phyloP scores from a whole-genome alignment of 53 echinoderm and acorn worm genomes.

The Patiria pectinifera region DNA sequence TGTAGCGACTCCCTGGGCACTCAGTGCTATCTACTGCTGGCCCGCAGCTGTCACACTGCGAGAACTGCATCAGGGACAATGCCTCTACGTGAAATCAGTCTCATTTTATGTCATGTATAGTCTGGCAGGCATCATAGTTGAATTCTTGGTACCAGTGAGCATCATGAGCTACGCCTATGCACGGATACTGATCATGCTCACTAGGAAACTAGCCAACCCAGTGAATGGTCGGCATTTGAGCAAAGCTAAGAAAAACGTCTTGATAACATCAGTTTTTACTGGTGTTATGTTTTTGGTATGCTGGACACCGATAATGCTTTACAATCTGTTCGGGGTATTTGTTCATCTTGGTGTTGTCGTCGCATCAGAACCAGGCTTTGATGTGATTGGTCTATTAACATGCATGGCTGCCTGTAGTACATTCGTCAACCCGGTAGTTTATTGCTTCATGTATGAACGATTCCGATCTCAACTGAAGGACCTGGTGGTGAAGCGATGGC shows the following conservation, averaged over 20 bases:
- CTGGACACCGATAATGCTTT: neutral
- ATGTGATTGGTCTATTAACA: too few species aligned
- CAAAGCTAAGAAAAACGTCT: conserved; percentile 37
- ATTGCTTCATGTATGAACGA: conserved; percentile 21
- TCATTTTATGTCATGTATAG: too few species aligned
- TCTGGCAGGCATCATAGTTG: too few species aligned
- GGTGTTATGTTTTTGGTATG: conserved; percentile 26
- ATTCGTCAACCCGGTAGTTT: conserved; percentile 24
- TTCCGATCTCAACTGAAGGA: conserved; percentile 29
- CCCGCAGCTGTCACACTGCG: too few species aligned
- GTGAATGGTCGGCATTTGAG: neutral
- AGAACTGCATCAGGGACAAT: too few species aligned
- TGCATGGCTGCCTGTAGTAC: neutral
- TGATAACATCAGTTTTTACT: conserved; percentile 14
- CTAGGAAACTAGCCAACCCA: neutral
- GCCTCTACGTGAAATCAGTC: too few species aligned
- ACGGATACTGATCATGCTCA: neutral
- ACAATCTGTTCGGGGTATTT: too few species aligned
- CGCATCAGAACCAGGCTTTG: too few species aligned
- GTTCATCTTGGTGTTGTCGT: too few species aligned
- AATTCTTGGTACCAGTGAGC: neutral
- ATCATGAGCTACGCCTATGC: neutral
- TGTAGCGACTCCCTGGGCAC: too few species aligned
- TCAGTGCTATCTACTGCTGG: too few species aligned
- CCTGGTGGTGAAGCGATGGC: neutral